phyloP scores from a whole-genome alignment of 2,113 vertebrate species.

The Erythrocebus patas region DNA sequence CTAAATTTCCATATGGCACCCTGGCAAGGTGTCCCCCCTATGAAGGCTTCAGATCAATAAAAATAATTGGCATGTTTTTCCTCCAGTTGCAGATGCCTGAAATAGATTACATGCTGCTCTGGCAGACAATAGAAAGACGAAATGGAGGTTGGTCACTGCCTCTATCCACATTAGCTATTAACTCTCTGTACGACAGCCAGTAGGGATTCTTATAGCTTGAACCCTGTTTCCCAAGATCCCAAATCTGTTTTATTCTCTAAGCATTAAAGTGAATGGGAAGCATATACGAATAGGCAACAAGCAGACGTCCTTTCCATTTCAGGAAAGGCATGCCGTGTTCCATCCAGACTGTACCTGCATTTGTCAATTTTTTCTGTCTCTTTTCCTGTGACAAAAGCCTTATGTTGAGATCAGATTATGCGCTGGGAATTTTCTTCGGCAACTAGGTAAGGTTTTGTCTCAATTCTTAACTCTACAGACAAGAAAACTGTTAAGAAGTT shows the following conservation, averaged over 20 bases:
- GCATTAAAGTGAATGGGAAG: neutral
- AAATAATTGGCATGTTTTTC: conserved; percentile 75
- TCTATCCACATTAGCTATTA: conserved; percentile 31
- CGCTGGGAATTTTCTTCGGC: neutral
- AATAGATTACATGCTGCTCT: conserved; percentile 47
- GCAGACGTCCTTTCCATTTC: neutral
- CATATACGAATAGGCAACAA: neutral
- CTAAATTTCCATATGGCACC: conserved; percentile 74
- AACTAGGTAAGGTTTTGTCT: neutral
- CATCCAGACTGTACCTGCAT: neutral
- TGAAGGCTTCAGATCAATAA: conserved; percentile 73
- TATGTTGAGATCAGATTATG: neutral
- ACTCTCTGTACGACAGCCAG: neutral
- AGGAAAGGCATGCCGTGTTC: neutral
- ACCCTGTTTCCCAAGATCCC: neutral
- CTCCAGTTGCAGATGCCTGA: conserved; percentile 60
- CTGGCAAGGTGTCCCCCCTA: conserved; percentile 64
- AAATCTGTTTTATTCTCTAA: neutral
- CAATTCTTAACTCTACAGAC: neutral
- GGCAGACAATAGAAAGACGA: conserved; percentile 47
- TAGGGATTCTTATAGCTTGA: neutral
- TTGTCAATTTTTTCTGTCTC: neutral
- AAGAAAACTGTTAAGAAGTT: neutral
- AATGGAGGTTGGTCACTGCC: conserved; percentile 38
- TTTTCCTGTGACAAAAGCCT: conserved; percentile 12